A percentile compares a stretch with the other conserved stretches of the same genome.
Evolutionary conservation across 1,140 invertebrate genomes (phyloP).

Genomic region (Lordiphosa collinella): DNA sequence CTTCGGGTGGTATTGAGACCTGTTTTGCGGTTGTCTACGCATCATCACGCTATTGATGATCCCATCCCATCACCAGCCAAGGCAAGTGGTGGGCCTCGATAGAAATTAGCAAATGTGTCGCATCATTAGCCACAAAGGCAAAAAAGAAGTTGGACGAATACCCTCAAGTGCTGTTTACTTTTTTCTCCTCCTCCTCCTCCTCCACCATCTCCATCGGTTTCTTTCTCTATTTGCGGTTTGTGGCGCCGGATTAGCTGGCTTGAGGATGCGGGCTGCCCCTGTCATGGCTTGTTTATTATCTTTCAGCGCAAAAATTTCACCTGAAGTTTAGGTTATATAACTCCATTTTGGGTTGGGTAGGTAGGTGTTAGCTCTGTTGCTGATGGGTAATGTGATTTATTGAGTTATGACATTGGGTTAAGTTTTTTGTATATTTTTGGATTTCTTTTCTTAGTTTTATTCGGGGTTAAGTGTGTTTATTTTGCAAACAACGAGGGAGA

Average conservation of each 20-base stretch:
- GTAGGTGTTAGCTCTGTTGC: constrained; percentile 62
- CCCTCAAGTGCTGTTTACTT: constrained; percentile 50
- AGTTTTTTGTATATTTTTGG: constrained; percentile 7
- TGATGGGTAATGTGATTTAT: constrained; percentile 61
- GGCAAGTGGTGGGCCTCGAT: constrained; percentile 64
- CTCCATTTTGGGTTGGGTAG: constrained; percentile 63
- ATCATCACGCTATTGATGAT: background rate
- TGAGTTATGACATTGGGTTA: constrained; percentile 69
- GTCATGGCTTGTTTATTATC: constrained; percentile 10
- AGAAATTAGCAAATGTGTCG: constrained; percentile 78
- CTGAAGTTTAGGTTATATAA: constrained; percentile 57
- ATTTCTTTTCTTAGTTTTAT: constrained; percentile 2
- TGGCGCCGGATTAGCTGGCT: constrained; percentile 70
- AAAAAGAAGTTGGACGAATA: constrained; percentile 13
- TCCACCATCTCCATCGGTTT: constrained; percentile 13
- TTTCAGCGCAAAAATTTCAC: constrained; percentile 45
- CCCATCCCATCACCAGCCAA: constrained; percentile 32
- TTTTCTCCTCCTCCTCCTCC: constrained; percentile 10
- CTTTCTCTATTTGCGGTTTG: constrained; percentile 52
- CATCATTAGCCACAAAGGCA: constrained; percentile 71
- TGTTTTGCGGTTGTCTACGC: constrained; percentile 54
- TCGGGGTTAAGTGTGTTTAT: constrained; percentile 65
- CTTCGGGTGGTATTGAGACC: constrained; percentile 63
- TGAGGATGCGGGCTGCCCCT: constrained; percentile 63
- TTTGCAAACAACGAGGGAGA: constrained; percentile 51